Evolutionary conservation across 2,113 vertebrate genomes (phyloP), one percentile per base, ranked within the genome.

Genomic region (Aplodontia rufa): DNA sequence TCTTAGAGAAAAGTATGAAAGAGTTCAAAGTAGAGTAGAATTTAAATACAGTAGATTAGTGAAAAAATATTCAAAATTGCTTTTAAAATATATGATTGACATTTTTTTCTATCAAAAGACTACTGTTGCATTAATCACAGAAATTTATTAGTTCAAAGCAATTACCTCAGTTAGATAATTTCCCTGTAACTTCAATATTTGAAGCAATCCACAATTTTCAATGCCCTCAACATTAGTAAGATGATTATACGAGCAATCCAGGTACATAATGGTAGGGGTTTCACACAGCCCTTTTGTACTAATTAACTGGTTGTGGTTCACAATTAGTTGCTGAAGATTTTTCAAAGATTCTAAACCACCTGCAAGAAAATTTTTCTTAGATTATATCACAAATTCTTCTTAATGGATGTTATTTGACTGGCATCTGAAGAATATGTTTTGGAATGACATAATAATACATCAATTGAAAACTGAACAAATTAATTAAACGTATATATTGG

Each of bases 251-350:
- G 99, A 99, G 93, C 99, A 99, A 97, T 99, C 99, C 90, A 99
- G 97, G 96, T 99, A 97, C 55, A 99, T 97, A 5, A 99, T 98
- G 17, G 99, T 98, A 87, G 98, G 98, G 5, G 96, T 95, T 64
- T 99, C 98, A 96, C 96, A 98, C 95, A 99, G 98, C 9, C 99
- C 99, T 98, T 97, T 99, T 11, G 99, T 99, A 96, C 98, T 99
- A 96, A 99, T 99, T 97, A 99, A 98, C 62, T 99, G 99, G 98
- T 99, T 99, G 95, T 99, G 99, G 96, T 99, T 98, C 94, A 99
- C n/a, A 75, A 97, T 98, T 96, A 99, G 96, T 64, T 95, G 98
- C 40, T 99, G 99, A 97, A 99, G 99, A 91, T 97, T 98, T 98
- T 97, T 99, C 96, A 99, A 45, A 69, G 98, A 98, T 97, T 99